A percentile compares a stretch with the other conserved stretches of the same genome.
Conservation (phyloP, 2,888 invertebrate species). For the Cerastoderma edule region DNA sequence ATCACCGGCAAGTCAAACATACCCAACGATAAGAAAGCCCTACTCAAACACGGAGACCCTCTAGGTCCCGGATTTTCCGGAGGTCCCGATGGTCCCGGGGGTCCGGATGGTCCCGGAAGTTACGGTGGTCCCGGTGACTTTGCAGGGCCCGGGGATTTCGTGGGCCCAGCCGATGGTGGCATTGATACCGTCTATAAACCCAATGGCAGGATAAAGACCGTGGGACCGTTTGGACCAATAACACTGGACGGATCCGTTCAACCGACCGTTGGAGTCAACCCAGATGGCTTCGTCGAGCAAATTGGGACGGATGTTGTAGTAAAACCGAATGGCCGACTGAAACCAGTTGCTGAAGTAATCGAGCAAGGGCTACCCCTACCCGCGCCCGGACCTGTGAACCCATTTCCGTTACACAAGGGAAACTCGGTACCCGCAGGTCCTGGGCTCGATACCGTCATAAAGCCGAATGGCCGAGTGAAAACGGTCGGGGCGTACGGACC, state of each 20-base stretch:
- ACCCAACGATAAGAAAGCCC: conserved; percentile 1
- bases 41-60: neutral
- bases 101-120: neutral
- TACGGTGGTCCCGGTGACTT: neutral
- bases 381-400: no score
- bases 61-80: neutral
- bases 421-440: no score
- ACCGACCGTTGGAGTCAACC: neutral
- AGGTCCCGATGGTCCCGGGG: neutral
- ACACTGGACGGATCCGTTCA: conserved; percentile 4
- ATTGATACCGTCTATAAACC: conserved; percentile 2
- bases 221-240: conserved; percentile 2
- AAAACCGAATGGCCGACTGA: neutral
- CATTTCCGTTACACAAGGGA: no score
- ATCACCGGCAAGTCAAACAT: conserved; percentile 12
- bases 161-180: neutral
- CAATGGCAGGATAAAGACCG: neutral
- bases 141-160: neutral
- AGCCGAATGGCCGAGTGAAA: conserved; percentile 7
- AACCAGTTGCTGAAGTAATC: neutral
- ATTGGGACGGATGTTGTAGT: neutral
- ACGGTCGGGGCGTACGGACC: conserved; percentile 7
- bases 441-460: conserved; percentile 2
- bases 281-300: neutral
- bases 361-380: no score